phyloP scores from a whole-genome alignment of 1,140 invertebrate genomes.

The Laupala kohalensis region DNA sequence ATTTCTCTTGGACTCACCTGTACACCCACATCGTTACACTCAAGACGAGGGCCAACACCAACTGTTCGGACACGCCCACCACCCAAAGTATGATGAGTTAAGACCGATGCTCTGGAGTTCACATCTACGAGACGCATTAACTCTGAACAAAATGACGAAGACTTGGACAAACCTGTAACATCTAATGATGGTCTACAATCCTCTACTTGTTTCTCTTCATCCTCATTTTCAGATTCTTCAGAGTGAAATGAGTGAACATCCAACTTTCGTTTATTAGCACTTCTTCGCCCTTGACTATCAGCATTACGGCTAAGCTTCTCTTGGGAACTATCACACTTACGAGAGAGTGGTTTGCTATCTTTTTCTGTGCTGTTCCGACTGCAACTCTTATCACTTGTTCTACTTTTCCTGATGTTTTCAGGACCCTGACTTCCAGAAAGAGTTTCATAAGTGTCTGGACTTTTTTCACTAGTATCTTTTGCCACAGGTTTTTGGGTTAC shows the following conservation, averaged over 20 bases:
- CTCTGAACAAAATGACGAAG: slow-evolving; percentile 10
- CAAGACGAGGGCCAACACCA: background rate
- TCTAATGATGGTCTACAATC: background rate
- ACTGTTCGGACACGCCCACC: background rate
- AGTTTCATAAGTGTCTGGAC: background rate
- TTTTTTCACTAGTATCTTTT: background rate
- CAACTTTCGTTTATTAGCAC: background rate
- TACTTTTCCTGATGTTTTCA: background rate
- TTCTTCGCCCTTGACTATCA: background rate
- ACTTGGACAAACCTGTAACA: slow-evolving; percentile 6
- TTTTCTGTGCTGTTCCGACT: background rate
- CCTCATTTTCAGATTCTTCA: slow-evolving; percentile 2
- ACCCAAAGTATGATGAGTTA: background rate
- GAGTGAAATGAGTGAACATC: background rate
- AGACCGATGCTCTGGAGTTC: slow-evolving; percentile 1
- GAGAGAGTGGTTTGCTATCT: background rate
- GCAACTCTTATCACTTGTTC: background rate
- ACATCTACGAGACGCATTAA: background rate
- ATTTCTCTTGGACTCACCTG: background rate
- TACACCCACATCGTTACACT: background rate
- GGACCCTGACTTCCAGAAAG: background rate
- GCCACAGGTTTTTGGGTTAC: background rate
- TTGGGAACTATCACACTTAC: background rate
- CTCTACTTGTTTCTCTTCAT: background rate
- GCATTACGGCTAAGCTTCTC: background rate